Percentiles rank a stretch among this genome's conserved stretches.
These are phyloP conservation scores for Pristionchus maxplancki DNA, from an alignment of 2,888 invertebrate genomes.

Conservation along the genomic window DNA sequence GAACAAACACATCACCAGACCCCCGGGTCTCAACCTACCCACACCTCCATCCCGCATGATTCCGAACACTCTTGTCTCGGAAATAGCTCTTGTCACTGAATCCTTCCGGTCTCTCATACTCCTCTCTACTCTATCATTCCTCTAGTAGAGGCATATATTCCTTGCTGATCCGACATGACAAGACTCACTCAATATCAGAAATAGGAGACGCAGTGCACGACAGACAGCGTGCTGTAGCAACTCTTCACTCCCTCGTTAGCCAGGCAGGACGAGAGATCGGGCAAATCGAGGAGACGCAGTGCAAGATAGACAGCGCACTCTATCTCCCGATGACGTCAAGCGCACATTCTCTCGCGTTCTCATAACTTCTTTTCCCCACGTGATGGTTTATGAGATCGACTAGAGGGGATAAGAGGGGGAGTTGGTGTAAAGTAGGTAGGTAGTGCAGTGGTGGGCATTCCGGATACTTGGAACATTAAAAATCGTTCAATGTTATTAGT, in stretches of 20 bases:
- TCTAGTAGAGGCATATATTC: too few species aligned
- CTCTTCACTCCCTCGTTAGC: too few species aligned
- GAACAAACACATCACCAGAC: not conserved
- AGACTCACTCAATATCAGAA: too few species aligned
- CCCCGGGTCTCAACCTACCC: not conserved
- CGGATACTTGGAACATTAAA: too few species aligned
- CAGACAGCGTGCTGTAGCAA: not conserved
- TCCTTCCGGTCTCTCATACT: not conserved
- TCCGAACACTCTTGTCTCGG: not conserved
- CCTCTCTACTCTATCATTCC: not conserved
- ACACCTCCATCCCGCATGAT: not conserved
- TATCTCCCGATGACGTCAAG: not conserved
- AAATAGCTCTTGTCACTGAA: not conserved
- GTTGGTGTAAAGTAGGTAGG: not conserved
- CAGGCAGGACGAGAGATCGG: not conserved
- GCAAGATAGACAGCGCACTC: not conserved
- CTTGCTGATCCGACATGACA: too few species aligned
- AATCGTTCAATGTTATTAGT: too few species aligned
- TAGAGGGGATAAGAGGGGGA: not conserved
- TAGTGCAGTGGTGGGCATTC: not conserved
- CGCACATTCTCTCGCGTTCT: slow-evolving; percentile 29
- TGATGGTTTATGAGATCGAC: slow-evolving; percentile 25
- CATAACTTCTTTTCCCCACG: slow-evolving; percentile 30
- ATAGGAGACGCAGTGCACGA: not conserved
- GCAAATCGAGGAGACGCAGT: not conserved